A percentile compares a stretch with the other conserved stretches of the same genome.
Evolutionary conservation across 2,113 vertebrate species (phyloP).

Genomic region (Oxyruncus cristatus): DNA sequence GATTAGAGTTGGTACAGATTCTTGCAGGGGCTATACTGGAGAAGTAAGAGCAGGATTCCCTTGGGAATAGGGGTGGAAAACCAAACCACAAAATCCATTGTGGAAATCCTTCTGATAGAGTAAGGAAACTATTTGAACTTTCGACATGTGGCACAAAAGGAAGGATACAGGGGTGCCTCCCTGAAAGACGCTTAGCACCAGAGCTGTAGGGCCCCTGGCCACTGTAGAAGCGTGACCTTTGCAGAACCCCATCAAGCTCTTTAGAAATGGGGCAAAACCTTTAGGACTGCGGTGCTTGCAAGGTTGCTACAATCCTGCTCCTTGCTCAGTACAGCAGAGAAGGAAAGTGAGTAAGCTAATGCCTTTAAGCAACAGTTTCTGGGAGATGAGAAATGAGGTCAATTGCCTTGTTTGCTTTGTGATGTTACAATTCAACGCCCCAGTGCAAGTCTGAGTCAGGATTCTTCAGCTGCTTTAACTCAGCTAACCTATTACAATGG

Average conservation of each 20-base stretch:
- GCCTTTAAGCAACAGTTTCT: background rate
- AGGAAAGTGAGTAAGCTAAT: background rate
- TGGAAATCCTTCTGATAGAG: background rate
- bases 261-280: background rate
- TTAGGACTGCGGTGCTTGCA: background rate
- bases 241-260: background rate
- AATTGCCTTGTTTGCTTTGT: background rate
- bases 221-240: background rate
- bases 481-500: background rate
- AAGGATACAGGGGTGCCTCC: background rate
- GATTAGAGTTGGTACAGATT: background rate
- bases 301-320: background rate
- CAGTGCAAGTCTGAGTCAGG: background rate
- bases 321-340: background rate
- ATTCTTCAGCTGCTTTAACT: background rate
- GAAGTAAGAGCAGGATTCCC: background rate
- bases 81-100: background rate
- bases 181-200: accelerated
- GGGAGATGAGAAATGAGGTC: background rate
- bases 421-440: background rate
- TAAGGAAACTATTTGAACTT: background rate
- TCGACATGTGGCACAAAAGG: background rate
- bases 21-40: background rate
- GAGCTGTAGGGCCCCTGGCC: background rate
- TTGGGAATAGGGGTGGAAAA: background rate